Conservation (phyloP, 92 coral and sea anemone genomes). For the Phenganax stokvisi region DNA sequence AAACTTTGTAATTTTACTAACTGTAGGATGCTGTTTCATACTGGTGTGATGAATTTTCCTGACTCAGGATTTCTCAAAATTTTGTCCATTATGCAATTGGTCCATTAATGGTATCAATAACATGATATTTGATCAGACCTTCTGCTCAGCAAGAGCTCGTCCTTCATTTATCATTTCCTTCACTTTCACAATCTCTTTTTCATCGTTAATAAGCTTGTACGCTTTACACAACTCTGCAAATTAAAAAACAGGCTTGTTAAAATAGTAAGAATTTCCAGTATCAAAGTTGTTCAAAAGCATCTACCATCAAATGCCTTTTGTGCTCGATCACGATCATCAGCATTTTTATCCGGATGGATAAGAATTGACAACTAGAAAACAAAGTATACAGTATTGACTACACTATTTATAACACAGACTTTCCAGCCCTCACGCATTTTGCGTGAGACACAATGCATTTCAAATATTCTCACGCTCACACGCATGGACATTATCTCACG, state of each 20-base stretch:
- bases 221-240: conserved; percentile 77
- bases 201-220: conserved; percentile 65
- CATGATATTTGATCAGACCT: conserved; percentile 43
- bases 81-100: neutral
- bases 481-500: too few relatives aligned
- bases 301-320: conserved; percentile 95
- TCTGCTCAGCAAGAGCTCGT: conserved; percentile 71
- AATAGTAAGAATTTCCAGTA: neutral
- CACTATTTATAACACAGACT: too few relatives aligned
- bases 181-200: conserved; percentile 65
- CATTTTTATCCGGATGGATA: conserved; percentile 97
- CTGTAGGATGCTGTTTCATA: too few relatives aligned
- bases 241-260: neutral
- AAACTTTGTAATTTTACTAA: too few relatives aligned
- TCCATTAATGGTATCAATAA: neutral
- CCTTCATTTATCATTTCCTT: conserved; percentile 92
- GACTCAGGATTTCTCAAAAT: neutral
- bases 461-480: too few relatives aligned
- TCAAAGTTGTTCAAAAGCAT: neutral
- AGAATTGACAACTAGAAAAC: conserved; percentile 72
- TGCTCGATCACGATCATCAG: conserved; percentile 81
- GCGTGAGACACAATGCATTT: too few relatives aligned
- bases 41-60: too few relatives aligned
- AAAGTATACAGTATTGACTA: neutral
- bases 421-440: too few relatives aligned